A percentile compares a stretch with the other conserved stretches of the same genome.
phyloP scores from a whole-genome alignment of 2,888 invertebrate species.

The Cantharis flavilabris region DNA sequence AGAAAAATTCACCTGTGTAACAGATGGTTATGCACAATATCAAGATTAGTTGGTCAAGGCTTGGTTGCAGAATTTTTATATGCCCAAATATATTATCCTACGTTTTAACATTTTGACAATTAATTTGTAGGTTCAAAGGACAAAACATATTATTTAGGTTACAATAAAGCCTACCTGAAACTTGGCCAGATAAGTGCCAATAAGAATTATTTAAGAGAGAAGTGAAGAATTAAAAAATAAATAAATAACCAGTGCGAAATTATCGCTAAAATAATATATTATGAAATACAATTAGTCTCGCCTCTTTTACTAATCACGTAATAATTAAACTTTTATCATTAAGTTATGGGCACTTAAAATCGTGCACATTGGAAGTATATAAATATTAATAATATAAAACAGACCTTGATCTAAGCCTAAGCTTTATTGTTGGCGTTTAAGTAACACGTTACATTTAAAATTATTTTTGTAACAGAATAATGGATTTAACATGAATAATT shows the following conservation, averaged over 20 bases:
- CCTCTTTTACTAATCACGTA: not conserved
- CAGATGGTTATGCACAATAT: not conserved
- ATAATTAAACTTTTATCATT: not conserved
- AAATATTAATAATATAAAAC: not conserved
- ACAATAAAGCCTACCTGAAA: not conserved
- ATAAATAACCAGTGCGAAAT: not conserved
- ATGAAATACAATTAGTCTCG: not conserved
- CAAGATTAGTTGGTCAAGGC: slow-evolving; percentile 1
- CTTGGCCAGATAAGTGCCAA: too few species aligned
- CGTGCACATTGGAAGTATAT: not conserved
- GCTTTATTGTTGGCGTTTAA: not conserved
- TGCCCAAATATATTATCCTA: not conserved
- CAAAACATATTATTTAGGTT: not conserved
- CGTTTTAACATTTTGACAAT: not conserved
- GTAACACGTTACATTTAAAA: not conserved
- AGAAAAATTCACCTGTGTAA: not conserved
- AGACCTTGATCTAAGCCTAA: not conserved
- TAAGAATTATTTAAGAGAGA: not conserved
- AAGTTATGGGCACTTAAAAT: not conserved
- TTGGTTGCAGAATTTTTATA: not conserved
- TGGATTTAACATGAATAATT: not conserved
- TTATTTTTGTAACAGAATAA: not conserved
- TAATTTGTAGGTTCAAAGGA: not conserved
- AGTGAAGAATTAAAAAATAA: not conserved
- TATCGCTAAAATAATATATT: not conserved